Evolutionary conservation across 2,888 invertebrate species (phyloP).

Genomic region (Metacarcinus magister): DNA sequence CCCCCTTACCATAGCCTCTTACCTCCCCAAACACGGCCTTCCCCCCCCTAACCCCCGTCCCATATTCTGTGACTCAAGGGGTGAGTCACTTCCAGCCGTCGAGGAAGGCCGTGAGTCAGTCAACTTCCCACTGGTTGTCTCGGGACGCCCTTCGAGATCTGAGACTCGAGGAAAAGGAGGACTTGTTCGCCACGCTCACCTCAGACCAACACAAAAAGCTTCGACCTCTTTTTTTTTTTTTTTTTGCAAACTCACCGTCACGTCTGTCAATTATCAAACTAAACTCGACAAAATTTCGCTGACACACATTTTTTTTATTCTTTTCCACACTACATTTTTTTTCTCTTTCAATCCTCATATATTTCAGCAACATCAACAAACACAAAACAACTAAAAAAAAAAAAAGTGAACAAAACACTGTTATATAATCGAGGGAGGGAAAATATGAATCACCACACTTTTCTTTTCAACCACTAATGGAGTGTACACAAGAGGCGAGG

Average conservation of each 20-base stretch:
- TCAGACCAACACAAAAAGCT: background rate
- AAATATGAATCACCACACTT: background rate
- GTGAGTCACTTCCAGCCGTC: constrained; percentile 40
- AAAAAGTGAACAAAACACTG: background rate
- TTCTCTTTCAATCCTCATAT: background rate
- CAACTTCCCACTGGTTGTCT: constrained; percentile 19
- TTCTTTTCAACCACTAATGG: background rate
- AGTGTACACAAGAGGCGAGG: background rate
- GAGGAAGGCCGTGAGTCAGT: constrained; percentile 44
- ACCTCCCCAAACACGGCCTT: background rate
- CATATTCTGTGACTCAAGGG: constrained; percentile 46
- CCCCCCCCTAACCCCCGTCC: background rate
- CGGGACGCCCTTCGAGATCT: background rate
- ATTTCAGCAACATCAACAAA: background rate
- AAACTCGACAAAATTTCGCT: too few species aligned
- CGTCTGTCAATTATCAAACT: too few species aligned
- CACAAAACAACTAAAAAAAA: background rate
- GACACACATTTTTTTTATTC: background rate
- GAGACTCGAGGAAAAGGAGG: background rate
- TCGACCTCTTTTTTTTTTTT: background rate
- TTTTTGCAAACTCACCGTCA: too few species aligned
- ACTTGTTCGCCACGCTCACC: background rate
- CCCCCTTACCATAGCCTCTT: background rate
- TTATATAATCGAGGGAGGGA: background rate
- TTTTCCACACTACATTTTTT: background rate